These are phyloP conservation scores for Lutjanus argentimaculatus DNA, from an alignment of 2,797 vertebrate genomes.

Conservation along the genomic window DNA sequence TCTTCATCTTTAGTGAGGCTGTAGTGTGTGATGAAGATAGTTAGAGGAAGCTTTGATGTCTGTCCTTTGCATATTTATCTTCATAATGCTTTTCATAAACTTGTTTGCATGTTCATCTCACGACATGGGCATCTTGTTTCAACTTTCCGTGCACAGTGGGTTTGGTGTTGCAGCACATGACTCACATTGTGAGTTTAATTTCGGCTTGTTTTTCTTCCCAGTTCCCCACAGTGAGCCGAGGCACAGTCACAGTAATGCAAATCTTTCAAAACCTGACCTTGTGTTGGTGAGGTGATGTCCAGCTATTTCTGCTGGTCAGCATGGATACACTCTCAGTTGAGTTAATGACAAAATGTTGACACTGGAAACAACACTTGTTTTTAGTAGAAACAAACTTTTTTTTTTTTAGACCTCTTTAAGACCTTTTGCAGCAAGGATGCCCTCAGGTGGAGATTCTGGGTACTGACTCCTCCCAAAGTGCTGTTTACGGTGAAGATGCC, in stretches of 20 bases:
- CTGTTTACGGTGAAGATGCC: neutral
- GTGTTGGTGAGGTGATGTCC: neutral
- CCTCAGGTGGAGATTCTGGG: neutral
- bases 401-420: too few species aligned
- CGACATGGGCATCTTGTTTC: rapidly evolving
- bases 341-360: neutral
- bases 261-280: neutral
- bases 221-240: neutral
- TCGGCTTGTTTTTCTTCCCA: neutral
- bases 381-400: neutral
- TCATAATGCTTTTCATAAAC: neutral
- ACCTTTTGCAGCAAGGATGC: neutral
- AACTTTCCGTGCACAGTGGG: neutral
- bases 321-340: rapidly evolving
- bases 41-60: neutral
- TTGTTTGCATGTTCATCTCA: conserved; percentile 1
- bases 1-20: neutral
- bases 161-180: neutral
- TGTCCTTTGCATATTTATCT: neutral
- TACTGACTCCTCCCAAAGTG: neutral
- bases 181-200: neutral
- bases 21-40: neutral
- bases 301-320: neutral
- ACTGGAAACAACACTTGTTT: conserved; percentile 16
- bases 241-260: neutral